Percentiles rank a stretch among this genome's conserved stretches.
Evolutionary conservation across 2,888 invertebrate species (phyloP).

Genomic region (Cephonodes hylas): DNA sequence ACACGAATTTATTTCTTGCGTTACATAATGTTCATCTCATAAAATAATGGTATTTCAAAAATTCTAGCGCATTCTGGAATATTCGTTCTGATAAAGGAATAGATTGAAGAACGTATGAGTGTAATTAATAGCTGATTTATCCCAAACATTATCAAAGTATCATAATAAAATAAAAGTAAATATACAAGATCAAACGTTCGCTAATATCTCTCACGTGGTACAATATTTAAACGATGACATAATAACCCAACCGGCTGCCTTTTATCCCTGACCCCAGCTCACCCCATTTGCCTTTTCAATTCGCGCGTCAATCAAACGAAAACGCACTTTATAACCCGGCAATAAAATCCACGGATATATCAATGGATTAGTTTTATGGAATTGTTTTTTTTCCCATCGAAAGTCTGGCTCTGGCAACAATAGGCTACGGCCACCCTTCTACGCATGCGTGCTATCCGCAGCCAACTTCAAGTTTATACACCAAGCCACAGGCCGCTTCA

Average conservation of each 20-base stretch:
- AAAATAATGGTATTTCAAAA: no score
- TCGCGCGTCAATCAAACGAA: conserved; percentile 34
- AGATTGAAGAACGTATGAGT: no score
- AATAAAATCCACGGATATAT: conserved; percentile 42
- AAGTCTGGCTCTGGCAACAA: conserved; percentile 71
- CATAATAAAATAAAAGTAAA: not conserved
- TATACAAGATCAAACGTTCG: not conserved
- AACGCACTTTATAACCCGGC: conserved; percentile 45
- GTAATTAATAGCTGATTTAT: not conserved
- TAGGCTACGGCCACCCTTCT: conserved; percentile 60
- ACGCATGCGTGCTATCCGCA: conserved; percentile 62
- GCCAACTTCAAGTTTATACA: conserved; percentile 63
- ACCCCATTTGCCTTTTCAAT: conserved; percentile 22
- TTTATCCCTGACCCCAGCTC: conserved; percentile 20
- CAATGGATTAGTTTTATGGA: conserved; percentile 36
- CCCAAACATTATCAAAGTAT: no score
- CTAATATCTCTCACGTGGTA: conserved; percentile 13
- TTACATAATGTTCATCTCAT: not conserved
- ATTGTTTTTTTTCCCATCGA: conserved; percentile 47
- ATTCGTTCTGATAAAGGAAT: no score
- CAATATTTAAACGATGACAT: conserved; percentile 51
- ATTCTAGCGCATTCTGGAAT: no score
- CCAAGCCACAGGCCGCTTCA: conserved; percentile 67
- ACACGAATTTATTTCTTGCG: not conserved
- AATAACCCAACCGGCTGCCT: conserved; percentile 51